Evolutionary conservation across 2,113 vertebrate genomes (phyloP).

Genomic region (Prionailurus viverrinus): DNA sequence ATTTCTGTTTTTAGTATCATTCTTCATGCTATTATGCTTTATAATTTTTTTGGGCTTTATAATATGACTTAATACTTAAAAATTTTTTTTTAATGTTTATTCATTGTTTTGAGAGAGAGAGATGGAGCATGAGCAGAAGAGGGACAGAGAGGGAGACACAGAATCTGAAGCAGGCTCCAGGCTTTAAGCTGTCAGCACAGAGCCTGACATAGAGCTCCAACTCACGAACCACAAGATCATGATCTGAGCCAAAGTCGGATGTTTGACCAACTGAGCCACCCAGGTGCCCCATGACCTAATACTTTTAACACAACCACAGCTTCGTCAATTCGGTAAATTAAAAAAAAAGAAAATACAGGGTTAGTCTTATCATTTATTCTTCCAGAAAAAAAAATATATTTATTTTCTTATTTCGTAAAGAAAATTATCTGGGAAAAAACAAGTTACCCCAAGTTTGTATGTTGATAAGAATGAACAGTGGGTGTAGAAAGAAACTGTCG

Average conservation of each 20-base stretch:
- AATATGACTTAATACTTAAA: background rate
- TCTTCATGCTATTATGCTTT: background rate
- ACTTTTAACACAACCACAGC: background rate
- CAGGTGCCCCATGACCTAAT: background rate
- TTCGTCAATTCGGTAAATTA: background rate
- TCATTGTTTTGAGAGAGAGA: too few relatives aligned
- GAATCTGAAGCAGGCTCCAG: too few relatives aligned
- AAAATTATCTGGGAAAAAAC: background rate
- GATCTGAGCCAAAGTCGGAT: too few relatives aligned
- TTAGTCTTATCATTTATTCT: background rate
- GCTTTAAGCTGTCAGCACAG: too few relatives aligned
- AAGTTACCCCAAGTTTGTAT: background rate
- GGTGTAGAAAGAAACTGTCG: background rate
- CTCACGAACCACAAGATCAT: too few relatives aligned
- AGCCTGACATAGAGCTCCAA: too few relatives aligned
- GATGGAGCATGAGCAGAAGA: too few relatives aligned
- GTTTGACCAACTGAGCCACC: too few relatives aligned
- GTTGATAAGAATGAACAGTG: background rate
- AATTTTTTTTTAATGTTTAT: too few relatives aligned
- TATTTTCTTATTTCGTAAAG: conserved; percentile 8
- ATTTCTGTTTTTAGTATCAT: background rate
- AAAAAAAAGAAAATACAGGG: background rate
- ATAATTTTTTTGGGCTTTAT: background rate
- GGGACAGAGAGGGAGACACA: too few relatives aligned
- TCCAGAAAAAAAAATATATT: background rate